A percentile compares a stretch with the other conserved stretches of the same genome.
These are phyloP conservation scores for Hyles vespertilio DNA, from an alignment of 1,140 invertebrate genomes.

Conservation along the genomic window DNA sequence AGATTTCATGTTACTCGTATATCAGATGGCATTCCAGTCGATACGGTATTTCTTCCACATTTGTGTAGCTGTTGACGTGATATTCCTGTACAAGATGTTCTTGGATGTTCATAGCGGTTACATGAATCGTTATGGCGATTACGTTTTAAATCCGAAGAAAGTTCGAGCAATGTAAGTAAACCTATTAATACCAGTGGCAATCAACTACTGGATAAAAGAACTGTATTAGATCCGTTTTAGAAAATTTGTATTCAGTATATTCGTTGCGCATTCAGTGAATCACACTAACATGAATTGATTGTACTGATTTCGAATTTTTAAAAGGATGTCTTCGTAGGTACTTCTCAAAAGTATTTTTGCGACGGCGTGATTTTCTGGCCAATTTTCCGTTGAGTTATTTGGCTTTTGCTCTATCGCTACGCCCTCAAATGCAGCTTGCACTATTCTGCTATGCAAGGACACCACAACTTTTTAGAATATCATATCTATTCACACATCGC, in stretches of 20 bases:
- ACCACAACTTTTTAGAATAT: slow-evolving; percentile 61
- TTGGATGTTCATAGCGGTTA: slow-evolving; percentile 58
- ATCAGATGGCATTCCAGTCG: slow-evolving; percentile 63
- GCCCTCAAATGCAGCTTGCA: slow-evolving; percentile 28
- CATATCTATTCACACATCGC: slow-evolving; percentile 62
- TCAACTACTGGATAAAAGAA: too few relatives aligned
- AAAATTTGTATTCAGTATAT: too few relatives aligned
- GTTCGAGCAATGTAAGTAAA: slow-evolving; percentile 57
- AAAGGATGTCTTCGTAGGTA: slow-evolving; percentile 32
- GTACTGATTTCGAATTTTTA: too few relatives aligned
- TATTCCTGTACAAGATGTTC: slow-evolving; percentile 58
- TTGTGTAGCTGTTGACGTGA: slow-evolving; percentile 43
- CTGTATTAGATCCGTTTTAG: too few relatives aligned
- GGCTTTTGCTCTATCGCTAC: slow-evolving; percentile 43
- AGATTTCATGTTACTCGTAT: slow-evolving; percentile 60
- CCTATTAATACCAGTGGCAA: too few relatives aligned
- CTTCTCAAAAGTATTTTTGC: slow-evolving; percentile 50
- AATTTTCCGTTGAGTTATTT: slow-evolving; percentile 60
- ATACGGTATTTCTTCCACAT: slow-evolving; percentile 50
- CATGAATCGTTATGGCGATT: slow-evolving; percentile 67
- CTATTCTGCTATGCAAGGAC: slow-evolving; percentile 60
- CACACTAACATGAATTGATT: too few relatives aligned
- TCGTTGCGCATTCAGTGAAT: too few relatives aligned
- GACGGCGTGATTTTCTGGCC: slow-evolving; percentile 60
- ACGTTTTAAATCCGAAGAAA: slow-evolving; percentile 56